Percentiles rank a stretch among this genome's conserved stretches.
phyloP scores from a whole-genome alignment of 1,140 invertebrate genomes.

The Trichomalopsis sarcophagae region DNA sequence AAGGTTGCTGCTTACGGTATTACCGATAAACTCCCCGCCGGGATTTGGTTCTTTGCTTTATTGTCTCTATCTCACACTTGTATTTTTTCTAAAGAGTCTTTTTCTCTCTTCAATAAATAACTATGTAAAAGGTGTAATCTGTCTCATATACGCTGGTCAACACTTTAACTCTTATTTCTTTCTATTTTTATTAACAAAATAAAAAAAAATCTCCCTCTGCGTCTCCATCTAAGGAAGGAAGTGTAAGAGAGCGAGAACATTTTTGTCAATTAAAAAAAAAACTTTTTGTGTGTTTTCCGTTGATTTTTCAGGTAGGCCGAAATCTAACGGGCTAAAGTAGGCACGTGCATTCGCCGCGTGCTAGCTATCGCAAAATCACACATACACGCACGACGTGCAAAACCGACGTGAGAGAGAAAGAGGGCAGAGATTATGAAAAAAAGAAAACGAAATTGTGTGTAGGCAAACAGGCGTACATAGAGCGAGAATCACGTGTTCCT shows the following conservation, averaged over 20 bases:
- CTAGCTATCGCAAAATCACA: neutral
- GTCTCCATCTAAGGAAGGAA: neutral
- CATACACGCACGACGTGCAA: constrained; percentile 8
- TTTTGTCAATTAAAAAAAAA: constrained; percentile 1
- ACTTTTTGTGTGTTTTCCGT: constrained; percentile 54
- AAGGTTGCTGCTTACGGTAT: neutral
- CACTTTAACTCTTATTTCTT: neutral
- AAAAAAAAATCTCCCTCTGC: neutral
- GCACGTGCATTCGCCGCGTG: constrained; percentile 33
- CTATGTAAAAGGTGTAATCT: neutral
- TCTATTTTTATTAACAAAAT: neutral
- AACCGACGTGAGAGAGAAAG: constrained; percentile 53
- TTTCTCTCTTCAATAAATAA: neutral
- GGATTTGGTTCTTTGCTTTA: neutral
- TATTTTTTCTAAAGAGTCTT: neutral
- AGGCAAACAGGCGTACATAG: constrained; percentile 59
- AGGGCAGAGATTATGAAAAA: constrained; percentile 56
- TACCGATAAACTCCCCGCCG: neutral
- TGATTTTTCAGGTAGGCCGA: constrained; percentile 70
- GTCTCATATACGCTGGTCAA: neutral
- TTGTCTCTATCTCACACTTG: neutral
- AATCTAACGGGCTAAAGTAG: constrained; percentile 68
- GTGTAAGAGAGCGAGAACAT: neutral
- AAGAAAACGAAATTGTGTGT: constrained; percentile 50
- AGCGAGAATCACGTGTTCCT: constrained; percentile 58